These are phyloP conservation scores for Adineta ricciae DNA, from an alignment of 2,888 invertebrate species.

Conservation along the genomic window DNA sequence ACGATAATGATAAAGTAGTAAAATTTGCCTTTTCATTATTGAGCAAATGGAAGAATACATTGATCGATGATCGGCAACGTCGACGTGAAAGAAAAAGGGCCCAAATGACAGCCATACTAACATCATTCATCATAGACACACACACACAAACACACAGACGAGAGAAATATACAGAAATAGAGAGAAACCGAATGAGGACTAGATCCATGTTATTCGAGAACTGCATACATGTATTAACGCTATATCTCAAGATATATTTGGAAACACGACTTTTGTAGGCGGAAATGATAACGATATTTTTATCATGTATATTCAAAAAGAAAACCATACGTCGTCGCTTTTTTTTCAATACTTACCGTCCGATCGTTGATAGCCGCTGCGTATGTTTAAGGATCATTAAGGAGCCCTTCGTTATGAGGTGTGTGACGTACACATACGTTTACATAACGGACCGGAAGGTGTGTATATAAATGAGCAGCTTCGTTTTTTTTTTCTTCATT, in stretches of 20 bases:
- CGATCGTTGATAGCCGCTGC: not conserved
- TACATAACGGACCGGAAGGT: conserved; percentile 1
- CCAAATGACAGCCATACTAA: not conserved
- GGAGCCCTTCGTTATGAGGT: not conserved
- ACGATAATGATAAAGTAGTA: not conserved
- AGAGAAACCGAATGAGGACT: not conserved
- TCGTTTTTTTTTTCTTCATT: not conserved
- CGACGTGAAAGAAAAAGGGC: not conserved
- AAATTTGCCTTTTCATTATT: not conserved
- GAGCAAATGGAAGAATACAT: not conserved
- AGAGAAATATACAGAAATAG: not conserved
- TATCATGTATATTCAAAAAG: not conserved
- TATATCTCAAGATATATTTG: not conserved
- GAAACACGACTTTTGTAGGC: not conserved
- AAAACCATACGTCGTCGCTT: not conserved
- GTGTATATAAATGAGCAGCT: not conserved
- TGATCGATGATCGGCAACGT: not conserved
- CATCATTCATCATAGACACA: not conserved
- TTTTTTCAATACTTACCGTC: not conserved
- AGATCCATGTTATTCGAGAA: not conserved
- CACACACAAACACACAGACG: too few relatives aligned
- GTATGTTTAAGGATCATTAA: not conserved
- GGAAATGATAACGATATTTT: not conserved
- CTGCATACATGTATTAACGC: not conserved
- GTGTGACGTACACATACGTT: not conserved